Evolutionary conservation across 1,140 invertebrate genomes (phyloP), one percentile per base, ranked within the genome.

Genomic region (Bombus affinis): DNA sequence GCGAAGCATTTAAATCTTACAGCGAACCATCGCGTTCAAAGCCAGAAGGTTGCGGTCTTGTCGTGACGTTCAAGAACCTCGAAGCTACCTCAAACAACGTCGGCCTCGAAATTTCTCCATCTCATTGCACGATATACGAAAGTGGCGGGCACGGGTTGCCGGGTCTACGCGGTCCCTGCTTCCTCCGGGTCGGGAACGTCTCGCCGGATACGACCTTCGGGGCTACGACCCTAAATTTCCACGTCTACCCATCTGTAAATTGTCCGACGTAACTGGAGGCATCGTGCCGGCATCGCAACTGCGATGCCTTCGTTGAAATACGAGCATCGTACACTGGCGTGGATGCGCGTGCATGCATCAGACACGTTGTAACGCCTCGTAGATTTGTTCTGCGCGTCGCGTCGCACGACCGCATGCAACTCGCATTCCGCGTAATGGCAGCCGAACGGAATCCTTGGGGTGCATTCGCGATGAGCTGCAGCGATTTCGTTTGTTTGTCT

Each of bases 251-350:
- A 9, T 18, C 65, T 79, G 82, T 89, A 90, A 89, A 89, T 90
- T 79, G 70, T 28, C 78, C 47, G 57, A 68, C 53, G 83, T 74
- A 73, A 75, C 82, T 59, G 53, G 65, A 39, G n/a, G 74, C 65
- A 78, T 77, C 73, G 25, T 13, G 47, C n/a, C 42, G 15, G 32
- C 68, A 39, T 6, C 35, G 35, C 81, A n/a, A 35, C 71, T 28
- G 28, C 79, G 88, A 81, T 81, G 59, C 59, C 83, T 77, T 62
- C 72, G 65, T 39, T 83, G 82, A 90, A 90, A 90, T 90, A 90
- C 89, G 86, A 78, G 76, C 80, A n/a, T 80, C 66, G 78, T 84
- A 75, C 71, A 75, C 72, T 59, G 59, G 35, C n/a, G 70, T 22
- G 53, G 44, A 72, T 70, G 57, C 44, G 66, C 86, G 81, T 83